Base-by-base conservation (phyloP, 2,113 vertebrate species). In the Sterna hirundo region DNA sequence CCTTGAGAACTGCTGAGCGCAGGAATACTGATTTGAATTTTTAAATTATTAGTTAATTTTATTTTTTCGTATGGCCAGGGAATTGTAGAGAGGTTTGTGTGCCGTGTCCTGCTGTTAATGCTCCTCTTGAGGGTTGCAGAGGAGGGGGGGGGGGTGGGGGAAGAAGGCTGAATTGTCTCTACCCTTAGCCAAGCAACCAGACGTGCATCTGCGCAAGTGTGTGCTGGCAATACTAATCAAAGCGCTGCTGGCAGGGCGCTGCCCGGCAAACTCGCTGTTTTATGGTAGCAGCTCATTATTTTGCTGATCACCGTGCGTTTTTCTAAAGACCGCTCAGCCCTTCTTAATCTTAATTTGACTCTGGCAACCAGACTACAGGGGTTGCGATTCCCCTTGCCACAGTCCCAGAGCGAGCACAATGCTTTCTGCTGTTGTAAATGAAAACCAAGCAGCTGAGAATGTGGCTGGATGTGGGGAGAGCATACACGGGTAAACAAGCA, bases 211-310 rank as follows among this genome's bases (percentile, higher is more conserved):
- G 84, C 86, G 76, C 20, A 1, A 55, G 54, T 8, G 85, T 83
- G 87, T 91, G 94, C 84, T 81, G 64, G 69, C 81, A 86, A 91
- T 89, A 7, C 92, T 93, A 91, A 89, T 95, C 46, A 47, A 11
- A 90, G 40, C 23, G 0, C 65, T 62, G 69, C 74, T 77, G 95
- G 64, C 93, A 82, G 23, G 46, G 54, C 62, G 51, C 69, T 85
- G 83, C 69, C 18, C 71, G 49, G 40, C 47, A 49, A 47, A 15
- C 52, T 19, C 54, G 11, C 44, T 15, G 16, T 4, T 54, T 36
- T 26, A 16, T 8, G 9, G 23, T 5, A 25, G 66, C 88, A 71
- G 85, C 81, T 89, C 78, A 22, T 89, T 86, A 12, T 64, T 76
- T 55, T 76, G 51, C 92, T 76, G 80, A 49, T 83, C 83, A 52